phyloP scores from a whole-genome alignment of 2,797 vertebrate species.

The Diplodus puntazzo region DNA sequence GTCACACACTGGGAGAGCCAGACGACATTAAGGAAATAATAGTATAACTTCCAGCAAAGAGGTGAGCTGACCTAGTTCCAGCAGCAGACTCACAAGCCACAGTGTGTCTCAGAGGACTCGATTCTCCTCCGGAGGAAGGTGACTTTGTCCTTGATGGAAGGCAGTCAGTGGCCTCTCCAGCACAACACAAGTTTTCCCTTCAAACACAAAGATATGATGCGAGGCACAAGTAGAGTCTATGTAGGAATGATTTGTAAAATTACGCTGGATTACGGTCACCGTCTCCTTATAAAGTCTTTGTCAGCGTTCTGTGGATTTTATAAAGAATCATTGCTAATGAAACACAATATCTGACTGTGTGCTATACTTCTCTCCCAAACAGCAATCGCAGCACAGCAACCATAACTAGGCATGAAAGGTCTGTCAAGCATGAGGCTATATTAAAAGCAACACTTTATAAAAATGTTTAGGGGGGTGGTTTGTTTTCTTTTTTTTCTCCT shows the following conservation, averaged over 20 bases:
- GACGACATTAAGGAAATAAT: constrained; percentile 70
- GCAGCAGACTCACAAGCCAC: constrained; percentile 62
- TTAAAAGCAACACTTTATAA: not conserved
- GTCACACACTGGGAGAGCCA: constrained; percentile 63
- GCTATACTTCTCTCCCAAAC: not conserved
- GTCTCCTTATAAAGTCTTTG: not conserved
- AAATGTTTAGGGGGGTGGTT: not conserved
- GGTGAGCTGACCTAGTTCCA: constrained; percentile 80
- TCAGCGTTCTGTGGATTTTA: not conserved
- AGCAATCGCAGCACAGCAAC: not conserved
- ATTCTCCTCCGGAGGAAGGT: constrained; percentile 76
- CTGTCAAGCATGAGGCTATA: not conserved
- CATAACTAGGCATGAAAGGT: not conserved
- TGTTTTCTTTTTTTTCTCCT: not conserved
- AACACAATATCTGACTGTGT: not conserved
- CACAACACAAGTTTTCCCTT: constrained; percentile 42
- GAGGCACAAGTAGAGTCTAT: constrained; percentile 9
- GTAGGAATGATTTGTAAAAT: constrained; percentile 13
- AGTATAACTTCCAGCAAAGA: constrained; percentile 75
- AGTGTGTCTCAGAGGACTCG: constrained; percentile 68
- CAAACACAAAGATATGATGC: constrained; percentile 27
- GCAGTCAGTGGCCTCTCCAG: constrained; percentile 62
- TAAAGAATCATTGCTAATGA: not conserved
- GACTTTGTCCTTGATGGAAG: constrained; percentile 80
- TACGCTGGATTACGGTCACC: not conserved